These are phyloP conservation scores for Entomobrya multifasciata DNA, from an alignment of 2,888 invertebrate species.

Conservation along the genomic window DNA sequence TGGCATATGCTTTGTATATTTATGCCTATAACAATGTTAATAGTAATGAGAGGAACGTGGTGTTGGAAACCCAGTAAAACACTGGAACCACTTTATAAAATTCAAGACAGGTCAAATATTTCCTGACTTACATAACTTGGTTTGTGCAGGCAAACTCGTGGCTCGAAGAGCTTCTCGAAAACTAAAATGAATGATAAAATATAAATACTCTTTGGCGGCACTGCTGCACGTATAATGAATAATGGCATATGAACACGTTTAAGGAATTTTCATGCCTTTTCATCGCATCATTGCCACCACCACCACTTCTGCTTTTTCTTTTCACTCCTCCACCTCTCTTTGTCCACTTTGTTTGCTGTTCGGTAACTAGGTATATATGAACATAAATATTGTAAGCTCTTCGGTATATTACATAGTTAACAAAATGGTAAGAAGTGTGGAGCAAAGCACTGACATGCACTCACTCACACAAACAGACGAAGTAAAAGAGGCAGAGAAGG, in stretches of 20 bases:
- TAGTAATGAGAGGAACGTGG: no score
- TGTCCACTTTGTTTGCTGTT: background rate
- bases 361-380: no score
- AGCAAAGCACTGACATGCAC: background rate
- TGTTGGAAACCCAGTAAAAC: no score
- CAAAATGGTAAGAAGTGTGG: background rate
- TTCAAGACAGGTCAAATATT: no score
- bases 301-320: background rate
- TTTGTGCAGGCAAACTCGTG: background rate
- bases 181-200: constrained; percentile 10
- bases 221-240: constrained; percentile 25
- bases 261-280: constrained; percentile 41
- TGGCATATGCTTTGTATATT: no score
- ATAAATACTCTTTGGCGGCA: constrained; percentile 10
- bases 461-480: background rate
- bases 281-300: background rate
- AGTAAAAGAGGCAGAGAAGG: background rate
- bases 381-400: background rate
- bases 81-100: no score
- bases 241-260: constrained; percentile 46
- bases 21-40: no score
- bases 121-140: no score
- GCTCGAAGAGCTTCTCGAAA: background rate
- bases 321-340: background rate
- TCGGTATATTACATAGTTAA: background rate